Conservation (phyloP, 2,113 vertebrate species). For the Arvicanthis niloticus region DNA sequence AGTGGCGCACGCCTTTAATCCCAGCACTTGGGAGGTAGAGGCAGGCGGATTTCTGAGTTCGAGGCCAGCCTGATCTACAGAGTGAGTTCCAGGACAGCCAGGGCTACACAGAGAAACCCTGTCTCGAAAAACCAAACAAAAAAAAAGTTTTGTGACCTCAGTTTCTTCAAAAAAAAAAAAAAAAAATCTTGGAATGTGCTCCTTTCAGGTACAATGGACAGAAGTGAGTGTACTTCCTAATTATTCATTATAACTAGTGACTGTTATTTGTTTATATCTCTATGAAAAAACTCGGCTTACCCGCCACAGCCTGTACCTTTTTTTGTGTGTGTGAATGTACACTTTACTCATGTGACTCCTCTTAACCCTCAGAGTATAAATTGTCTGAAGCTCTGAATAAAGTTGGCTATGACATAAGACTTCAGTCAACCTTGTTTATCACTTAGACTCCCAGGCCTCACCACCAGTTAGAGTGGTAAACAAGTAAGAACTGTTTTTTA, state of each 20-base stretch:
- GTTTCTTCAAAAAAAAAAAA: not conserved
- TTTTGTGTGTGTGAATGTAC: too few relatives aligned
- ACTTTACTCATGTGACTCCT: not conserved
- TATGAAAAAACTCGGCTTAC: not conserved
- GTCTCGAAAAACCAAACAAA: too few relatives aligned
- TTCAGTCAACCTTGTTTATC: not conserved
- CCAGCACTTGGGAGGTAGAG: too few relatives aligned
- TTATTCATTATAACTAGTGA: not conserved
- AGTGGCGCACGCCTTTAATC: too few relatives aligned
- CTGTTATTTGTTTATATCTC: not conserved
- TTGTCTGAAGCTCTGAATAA: not conserved
- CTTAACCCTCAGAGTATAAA: not conserved
- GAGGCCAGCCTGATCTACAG: too few relatives aligned
- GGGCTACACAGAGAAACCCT: too few relatives aligned
- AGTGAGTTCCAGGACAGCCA: too few relatives aligned
- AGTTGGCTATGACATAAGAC: not conserved
- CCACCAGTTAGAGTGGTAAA: not conserved
- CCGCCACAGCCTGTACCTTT: not conserved
- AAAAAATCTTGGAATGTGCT: not conserved
- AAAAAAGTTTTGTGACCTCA: not conserved
- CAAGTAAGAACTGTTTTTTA: not conserved
- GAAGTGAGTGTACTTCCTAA: not conserved
- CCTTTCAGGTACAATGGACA: not conserved
- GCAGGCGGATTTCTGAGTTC: too few relatives aligned
- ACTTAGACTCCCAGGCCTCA: not conserved